Conservation (phyloP, 2,888 invertebrate species). For the Acleris cristana region DNA sequence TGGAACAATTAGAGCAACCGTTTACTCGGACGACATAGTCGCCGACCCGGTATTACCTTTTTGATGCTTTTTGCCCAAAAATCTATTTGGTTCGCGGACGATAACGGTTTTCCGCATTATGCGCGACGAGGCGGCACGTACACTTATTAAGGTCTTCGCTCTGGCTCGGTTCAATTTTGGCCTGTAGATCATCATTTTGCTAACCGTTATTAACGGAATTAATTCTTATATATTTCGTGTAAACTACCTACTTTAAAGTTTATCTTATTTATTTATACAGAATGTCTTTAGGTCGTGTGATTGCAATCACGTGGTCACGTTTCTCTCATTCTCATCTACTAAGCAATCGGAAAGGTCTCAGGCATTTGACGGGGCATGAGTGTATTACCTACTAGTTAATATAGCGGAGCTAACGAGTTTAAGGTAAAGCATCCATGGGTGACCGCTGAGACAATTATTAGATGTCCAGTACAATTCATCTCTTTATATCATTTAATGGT, state of each 20-base stretch:
- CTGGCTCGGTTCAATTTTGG: slow-evolving; percentile 57
- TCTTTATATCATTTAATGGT: slow-evolving; percentile 33
- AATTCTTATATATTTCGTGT: slow-evolving; percentile 32
- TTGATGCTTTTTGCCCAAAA: slow-evolving; percentile 77
- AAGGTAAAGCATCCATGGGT: slow-evolving; percentile 16
- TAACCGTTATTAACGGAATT: slow-evolving; percentile 60
- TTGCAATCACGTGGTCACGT: slow-evolving; percentile 20
- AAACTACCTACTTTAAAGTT: slow-evolving; percentile 24
- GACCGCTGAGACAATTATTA: slow-evolving; percentile 31
- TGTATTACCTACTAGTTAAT: slow-evolving; percentile 7
- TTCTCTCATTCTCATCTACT: slow-evolving; percentile 14
- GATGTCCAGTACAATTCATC: slow-evolving; percentile 29
- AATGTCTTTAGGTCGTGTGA: slow-evolving; percentile 18
- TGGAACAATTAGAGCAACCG: slow-evolving; percentile 74
- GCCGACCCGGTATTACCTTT: slow-evolving; percentile 72
- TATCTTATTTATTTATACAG: slow-evolving; percentile 15
- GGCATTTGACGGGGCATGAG: neutral
- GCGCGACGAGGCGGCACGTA: slow-evolving; percentile 61
- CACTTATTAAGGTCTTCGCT: slow-evolving; percentile 71
- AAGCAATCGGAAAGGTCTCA: slow-evolving; percentile 16
- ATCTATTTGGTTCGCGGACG: slow-evolving; percentile 74
- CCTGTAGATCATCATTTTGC: slow-evolving; percentile 46
- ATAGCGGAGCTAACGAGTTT: slow-evolving; percentile 20
- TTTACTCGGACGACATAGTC: slow-evolving; percentile 66
- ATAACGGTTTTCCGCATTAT: slow-evolving; percentile 72